Evolutionary conservation across 2,888 invertebrate species (phyloP), one percentile per base, ranked within the genome.

Genomic region (Maniola hyperantus): DNA sequence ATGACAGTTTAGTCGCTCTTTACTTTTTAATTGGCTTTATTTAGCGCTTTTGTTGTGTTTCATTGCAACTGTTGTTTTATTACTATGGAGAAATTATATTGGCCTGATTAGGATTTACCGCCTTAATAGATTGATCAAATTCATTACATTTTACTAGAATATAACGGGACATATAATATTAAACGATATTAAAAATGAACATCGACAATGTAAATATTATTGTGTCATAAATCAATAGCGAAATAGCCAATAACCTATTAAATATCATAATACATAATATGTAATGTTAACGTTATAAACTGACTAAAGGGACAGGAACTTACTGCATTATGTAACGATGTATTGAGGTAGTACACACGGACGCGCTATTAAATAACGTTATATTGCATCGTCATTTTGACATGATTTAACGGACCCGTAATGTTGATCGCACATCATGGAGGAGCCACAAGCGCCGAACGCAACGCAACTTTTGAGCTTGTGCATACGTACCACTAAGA

Each of bases 1-100:
- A 83, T 85, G 84, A 87, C 88, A 83, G 83, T 84, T 83, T 48
- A 55, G 39, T 60, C 36, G 62, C 83, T 83, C 79, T 77, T 83
- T 84, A 83, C 54, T 63, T 34, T 84, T 82, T 79, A 80, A 85
- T 82, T 65, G 68, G 61, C 26, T 26, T 26, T 46, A 50, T 55
- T 61, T 58, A 58, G 53, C 59, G 51, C 59, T 53, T 59, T 59
- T 33, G 33, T 33, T 36, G 20, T 11, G 51, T 65, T 59, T 42
- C 36, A 54, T 46, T 55, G 54, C 44, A 55, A 15, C 44, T 44
- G 50, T 61, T 36, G 34, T 39, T 50, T 50, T 61, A 61, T 61
- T 36, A n/a, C 59, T 33, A 13, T 36, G 34, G 48, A 60, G 60
- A 48, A 51, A 50, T 50, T 51, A 18, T 13, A 39, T 39, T n/a